These are phyloP conservation scores for Orius insidiosus DNA, from an alignment of 1,140 invertebrate genomes.

Conservation along the genomic window DNA sequence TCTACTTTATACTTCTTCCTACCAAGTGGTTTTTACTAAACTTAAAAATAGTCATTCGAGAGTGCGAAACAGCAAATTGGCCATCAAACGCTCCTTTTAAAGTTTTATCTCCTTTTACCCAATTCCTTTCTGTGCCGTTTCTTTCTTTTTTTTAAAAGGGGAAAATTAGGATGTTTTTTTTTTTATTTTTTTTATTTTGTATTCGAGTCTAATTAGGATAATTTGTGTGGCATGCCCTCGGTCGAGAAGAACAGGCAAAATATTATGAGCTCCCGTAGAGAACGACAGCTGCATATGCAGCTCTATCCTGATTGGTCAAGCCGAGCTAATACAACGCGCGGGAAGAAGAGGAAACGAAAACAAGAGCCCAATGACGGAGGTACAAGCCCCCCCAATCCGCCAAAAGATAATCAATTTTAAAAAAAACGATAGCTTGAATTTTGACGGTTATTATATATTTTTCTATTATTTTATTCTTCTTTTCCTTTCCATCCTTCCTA, in stretches of 20 bases:
- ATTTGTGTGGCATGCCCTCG: slow-evolving; percentile 80
- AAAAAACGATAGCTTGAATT: too few relatives aligned
- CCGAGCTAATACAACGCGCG: slow-evolving; percentile 91
- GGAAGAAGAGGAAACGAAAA: slow-evolving; percentile 99
- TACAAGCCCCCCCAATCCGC: slow-evolving; percentile 29
- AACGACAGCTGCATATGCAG: slow-evolving; percentile 96
- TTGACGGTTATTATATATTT: too few relatives aligned
- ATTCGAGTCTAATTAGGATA: too few relatives aligned
- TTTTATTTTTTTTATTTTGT: slow-evolving; percentile 13
- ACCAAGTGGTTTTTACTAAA: neutral
- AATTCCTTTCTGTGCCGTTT: slow-evolving; percentile 8
- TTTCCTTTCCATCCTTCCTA: neutral
- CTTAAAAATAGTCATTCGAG: slow-evolving; percentile 14
- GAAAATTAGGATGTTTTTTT: too few relatives aligned
- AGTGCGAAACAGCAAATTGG: slow-evolving; percentile 12
- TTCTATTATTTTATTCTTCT: slow-evolving; percentile 5
- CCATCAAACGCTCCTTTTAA: slow-evolving; percentile 18
- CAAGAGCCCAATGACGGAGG: slow-evolving; percentile 93
- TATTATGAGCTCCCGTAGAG: slow-evolving; percentile 98
- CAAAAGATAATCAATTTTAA: slow-evolving; percentile 5
- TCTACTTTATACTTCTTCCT: too few relatives aligned
- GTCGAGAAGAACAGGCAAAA: slow-evolving; percentile 95
- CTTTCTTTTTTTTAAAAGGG: slow-evolving; percentile 3
- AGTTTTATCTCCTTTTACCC: slow-evolving; percentile 3
- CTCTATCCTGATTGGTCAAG: slow-evolving; percentile 98